Conservation (phyloP, 2,888 invertebrate species). For the Miltochrista miniata region DNA sequence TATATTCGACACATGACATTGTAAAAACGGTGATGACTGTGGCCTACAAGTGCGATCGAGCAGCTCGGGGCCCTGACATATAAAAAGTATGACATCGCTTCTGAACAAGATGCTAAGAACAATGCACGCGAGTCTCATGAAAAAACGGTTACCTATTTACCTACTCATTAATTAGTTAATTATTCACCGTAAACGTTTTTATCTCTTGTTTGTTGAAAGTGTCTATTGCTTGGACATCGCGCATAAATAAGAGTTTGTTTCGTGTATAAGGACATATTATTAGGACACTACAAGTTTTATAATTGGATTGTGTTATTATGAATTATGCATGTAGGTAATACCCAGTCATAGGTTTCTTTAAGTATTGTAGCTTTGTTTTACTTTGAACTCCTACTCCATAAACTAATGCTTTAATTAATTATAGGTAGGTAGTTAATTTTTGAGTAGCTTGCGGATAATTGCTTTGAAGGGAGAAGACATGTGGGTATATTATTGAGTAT, state of each 20-base stretch:
- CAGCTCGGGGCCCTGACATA: slow-evolving; percentile 75
- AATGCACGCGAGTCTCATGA: slow-evolving; percentile 54
- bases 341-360: too few species aligned
- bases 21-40: slow-evolving; percentile 73
- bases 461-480: slow-evolving; percentile 66
- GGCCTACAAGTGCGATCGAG: slow-evolving; percentile 82
- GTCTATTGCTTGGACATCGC: too few species aligned
- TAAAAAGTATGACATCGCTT: slow-evolving; percentile 70
- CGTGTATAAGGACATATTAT: too few species aligned
- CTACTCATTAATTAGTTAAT: slow-evolving; percentile 27
- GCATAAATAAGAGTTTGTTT: too few species aligned
- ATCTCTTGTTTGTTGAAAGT: too few species aligned
- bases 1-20: slow-evolving; percentile 80
- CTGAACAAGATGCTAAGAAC: slow-evolving; percentile 60
- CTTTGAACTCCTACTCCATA: too few species aligned
- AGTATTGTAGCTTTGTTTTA: too few species aligned
- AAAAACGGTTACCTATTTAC: slow-evolving; percentile 32
- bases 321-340: too few species aligned
- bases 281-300: too few species aligned
- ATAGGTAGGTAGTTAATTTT: slow-evolving; percentile 39
- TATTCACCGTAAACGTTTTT: slow-evolving; percentile 15
- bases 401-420: too few species aligned
- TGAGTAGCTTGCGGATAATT: slow-evolving; percentile 50
- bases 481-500: slow-evolving; percentile 73
- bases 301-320: too few species aligned